phyloP scores from a whole-genome alignment of 2,888 invertebrate genomes.

The Synanthedon andrenaeformis region DNA sequence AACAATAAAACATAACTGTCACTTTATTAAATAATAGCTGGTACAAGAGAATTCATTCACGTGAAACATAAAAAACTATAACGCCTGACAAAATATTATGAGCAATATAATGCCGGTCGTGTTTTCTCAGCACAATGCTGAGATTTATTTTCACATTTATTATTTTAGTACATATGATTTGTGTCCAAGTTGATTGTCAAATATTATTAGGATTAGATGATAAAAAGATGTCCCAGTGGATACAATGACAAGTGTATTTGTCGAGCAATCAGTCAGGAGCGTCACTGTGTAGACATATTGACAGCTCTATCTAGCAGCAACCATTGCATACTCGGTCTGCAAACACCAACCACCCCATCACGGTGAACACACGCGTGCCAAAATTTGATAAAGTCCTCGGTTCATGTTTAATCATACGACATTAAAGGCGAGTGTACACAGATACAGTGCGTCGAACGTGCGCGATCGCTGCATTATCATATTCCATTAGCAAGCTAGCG shows the following conservation, averaged over 20 bases:
- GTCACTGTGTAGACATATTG: slow-evolving; percentile 47
- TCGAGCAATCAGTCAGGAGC: slow-evolving; percentile 56
- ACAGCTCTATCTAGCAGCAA: slow-evolving; percentile 54
- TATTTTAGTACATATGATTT: no score
- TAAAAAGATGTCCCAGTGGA: no score
- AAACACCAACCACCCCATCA: slow-evolving; percentile 51
- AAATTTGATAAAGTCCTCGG: slow-evolving; percentile 64
- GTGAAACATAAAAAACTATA: no score
- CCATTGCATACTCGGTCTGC: slow-evolving; percentile 51
- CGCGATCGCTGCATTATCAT: slow-evolving; percentile 49
- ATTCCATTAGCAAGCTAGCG: slow-evolving; percentile 41
- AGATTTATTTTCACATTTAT: no score
- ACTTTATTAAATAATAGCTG: no score
- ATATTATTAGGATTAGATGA: no score
- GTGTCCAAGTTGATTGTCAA: no score
- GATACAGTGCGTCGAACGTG: slow-evolving; percentile 23
- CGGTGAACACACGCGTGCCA: slow-evolving; percentile 60
- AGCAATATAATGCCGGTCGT: no score
- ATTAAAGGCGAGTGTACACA: slow-evolving; percentile 50
- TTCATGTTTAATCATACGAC: slow-evolving; percentile 65
- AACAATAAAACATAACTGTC: no score
- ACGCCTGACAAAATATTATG: no score
- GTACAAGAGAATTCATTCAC: no score
- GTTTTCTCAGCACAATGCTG: no score
- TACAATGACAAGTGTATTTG: slow-evolving; percentile 25